These are phyloP conservation scores for Meandrusa payeni DNA, from an alignment of 2,888 invertebrate genomes.

Conservation along the genomic window DNA sequence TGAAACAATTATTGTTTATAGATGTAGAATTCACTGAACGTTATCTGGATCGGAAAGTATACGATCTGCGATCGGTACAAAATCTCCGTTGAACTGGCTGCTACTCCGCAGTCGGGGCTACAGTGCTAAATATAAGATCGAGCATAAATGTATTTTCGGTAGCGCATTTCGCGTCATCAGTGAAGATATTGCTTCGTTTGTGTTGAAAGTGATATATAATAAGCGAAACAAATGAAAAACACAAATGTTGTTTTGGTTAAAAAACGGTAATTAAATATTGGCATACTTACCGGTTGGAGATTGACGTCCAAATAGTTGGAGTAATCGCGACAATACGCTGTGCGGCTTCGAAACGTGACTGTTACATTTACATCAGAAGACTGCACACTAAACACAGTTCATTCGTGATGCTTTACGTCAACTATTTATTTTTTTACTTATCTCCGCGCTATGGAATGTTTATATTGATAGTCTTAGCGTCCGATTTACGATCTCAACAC, in stretches of 20 bases:
- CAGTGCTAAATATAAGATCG: constrained; percentile 78
- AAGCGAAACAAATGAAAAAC: constrained; percentile 24
- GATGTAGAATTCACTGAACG: constrained; percentile 43
- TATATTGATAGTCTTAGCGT: no score
- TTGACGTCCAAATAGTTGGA: constrained; percentile 42
- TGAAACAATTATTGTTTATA: constrained; percentile 50
- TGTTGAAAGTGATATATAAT: constrained; percentile 33
- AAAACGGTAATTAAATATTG: no score
- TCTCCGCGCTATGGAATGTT: not conserved
- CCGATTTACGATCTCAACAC: no score
- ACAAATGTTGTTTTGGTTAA: no score
- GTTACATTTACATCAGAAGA: constrained; percentile 35
- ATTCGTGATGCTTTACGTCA: constrained; percentile 20
- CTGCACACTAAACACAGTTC: constrained; percentile 4
- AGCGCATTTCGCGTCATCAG: constrained; percentile 73
- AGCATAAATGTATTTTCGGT: constrained; percentile 78
- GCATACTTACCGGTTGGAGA: constrained; percentile 37
- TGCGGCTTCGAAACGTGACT: constrained; percentile 41
- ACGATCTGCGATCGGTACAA: constrained; percentile 69
- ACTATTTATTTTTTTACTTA: constrained; percentile 12
- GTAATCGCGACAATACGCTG: constrained; percentile 24
- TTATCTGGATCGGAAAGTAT: constrained; percentile 44
- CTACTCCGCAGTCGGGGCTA: constrained; percentile 62
- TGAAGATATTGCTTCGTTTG: constrained; percentile 35
- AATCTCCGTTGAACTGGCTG: constrained; percentile 74